These are phyloP conservation scores for Porites lutea DNA, from an alignment of 64 coral and sea anemone genomes.

Conservation along the genomic window DNA sequence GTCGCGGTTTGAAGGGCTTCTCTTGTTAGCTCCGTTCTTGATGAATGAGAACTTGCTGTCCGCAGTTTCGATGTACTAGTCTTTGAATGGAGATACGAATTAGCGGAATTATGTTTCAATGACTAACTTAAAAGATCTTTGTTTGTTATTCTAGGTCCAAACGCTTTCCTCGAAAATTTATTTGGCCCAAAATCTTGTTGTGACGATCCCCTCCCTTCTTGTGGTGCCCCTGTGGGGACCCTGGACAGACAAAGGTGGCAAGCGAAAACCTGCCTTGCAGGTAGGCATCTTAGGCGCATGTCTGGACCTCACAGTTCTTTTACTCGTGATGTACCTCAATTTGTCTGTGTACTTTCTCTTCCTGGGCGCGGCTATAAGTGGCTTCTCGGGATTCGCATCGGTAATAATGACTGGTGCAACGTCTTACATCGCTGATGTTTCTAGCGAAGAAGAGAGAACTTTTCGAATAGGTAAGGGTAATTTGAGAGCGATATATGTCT, in stretches of 20 bases:
- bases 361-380: conserved; percentile 66
- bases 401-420: conserved; percentile 63
- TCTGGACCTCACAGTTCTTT: conserved; percentile 58
- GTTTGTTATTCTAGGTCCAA: conserved; percentile 60
- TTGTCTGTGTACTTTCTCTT: conserved; percentile 72
- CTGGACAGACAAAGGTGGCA: conserved; percentile 82
- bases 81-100: too few species aligned
- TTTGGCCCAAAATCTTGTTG: conserved; percentile 30
- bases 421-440: conserved; percentile 80
- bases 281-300: conserved; percentile 64
- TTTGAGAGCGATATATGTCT: background rate
- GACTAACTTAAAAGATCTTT: background rate
- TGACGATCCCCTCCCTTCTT: conserved; percentile 57
- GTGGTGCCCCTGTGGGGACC: conserved; percentile 67
- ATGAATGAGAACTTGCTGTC: too few species aligned
- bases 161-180: conserved; percentile 20
- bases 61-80: too few species aligned
- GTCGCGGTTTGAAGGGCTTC: too few species aligned
- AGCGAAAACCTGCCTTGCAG: conserved; percentile 65
- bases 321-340: conserved; percentile 72
- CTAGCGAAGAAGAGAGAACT: conserved; percentile 50
- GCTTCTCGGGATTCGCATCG: conserved; percentile 67
- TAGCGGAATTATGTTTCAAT: background rate
- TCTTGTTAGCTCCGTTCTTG: too few species aligned
- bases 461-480: conserved; percentile 71